These are phyloP conservation scores for Drosophila austrosaltans DNA, from an alignment of 2,888 invertebrate species.

Conservation along the genomic window DNA sequence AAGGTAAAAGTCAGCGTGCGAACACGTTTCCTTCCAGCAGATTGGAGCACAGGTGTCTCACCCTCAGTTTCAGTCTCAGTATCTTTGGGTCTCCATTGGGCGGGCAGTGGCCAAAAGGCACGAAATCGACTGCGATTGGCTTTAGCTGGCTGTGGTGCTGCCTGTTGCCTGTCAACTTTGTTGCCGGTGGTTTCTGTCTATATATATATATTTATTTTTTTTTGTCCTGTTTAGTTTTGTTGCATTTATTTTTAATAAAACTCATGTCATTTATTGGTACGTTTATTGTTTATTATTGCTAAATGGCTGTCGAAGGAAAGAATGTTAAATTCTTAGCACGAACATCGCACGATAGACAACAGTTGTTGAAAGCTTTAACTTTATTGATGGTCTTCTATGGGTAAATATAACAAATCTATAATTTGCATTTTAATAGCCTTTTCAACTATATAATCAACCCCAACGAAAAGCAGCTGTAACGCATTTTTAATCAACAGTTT, in stretches of 20 bases:
- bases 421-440: no score
- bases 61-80: not conserved
- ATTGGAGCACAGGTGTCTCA: constrained; percentile 74
- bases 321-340: constrained; percentile 12
- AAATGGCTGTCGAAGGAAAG: constrained; percentile 38
- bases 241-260: constrained; percentile 62
- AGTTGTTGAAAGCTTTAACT: not conserved
- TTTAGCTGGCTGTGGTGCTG: constrained; percentile 33
- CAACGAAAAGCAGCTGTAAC: not conserved
- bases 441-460: no score
- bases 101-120: constrained; percentile 33
- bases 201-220: not conserved
- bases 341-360: not conserved
- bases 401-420: not conserved
- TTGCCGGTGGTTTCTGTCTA: constrained; percentile 7
- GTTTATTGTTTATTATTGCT: constrained; percentile 60
- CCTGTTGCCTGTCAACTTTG: constrained; percentile 63
- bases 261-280: constrained; percentile 66
- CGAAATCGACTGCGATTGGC: constrained; percentile 57
- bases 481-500: not conserved
- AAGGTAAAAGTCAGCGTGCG: constrained; percentile 60
- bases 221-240: constrained; percentile 24
- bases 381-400: not conserved
- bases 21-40: constrained; percentile 66
- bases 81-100: constrained; percentile 12